Evolutionary conservation across 1,140 invertebrate genomes (phyloP), one percentile per base, ranked within the genome.

Genomic region (Acromyrmex charruanus): DNA sequence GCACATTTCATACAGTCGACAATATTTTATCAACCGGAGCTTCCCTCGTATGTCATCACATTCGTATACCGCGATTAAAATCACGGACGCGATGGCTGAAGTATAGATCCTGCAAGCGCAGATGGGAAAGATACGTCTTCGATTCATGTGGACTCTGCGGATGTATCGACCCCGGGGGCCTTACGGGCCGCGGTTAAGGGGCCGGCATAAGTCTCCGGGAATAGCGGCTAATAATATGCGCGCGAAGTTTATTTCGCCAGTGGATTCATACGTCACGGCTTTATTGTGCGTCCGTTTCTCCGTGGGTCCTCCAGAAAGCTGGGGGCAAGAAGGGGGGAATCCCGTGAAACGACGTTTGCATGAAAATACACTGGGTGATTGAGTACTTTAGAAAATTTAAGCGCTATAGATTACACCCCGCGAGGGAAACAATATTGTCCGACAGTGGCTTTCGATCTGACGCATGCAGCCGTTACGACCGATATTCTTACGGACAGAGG

Each of bases 301-400:
- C 44, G 21, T 16, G 82, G 61, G 88, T 84, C 61, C 39, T 58
- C 35, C 63, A 5, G 31, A 58, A 31, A 7, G 31, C 18, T 0
- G 28, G 5, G 28, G 28, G 21, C 16, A 5, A 39, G 25, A 18
- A 31, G 44, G 14, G 51, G 63, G 31, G 25, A 88, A 89, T 80
- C 89, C 75, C 82, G 87, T 66, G 88, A 90, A 85, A 90, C 90
- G 90, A 85, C 87, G 75, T 94, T 94, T 94, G 93, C 93, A 94
- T 94, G 92, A 94, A 94, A 94, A 94, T 94, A 93, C 90, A 58
- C 51, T 55, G 88, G 91, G 93, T 94, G 93, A 94, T 94, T 92
- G 93, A 93, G 88, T 92, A 94, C 93, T 93, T 94, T 94, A 94
- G 93, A 94, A 94, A 94, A 94, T 94, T 93, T 93, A 94, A 93